Percentiles rank a stretch among this genome's conserved stretches.
phyloP scores from a whole-genome alignment of 2,888 invertebrate species.

The Synanthedon formicaeformis region DNA sequence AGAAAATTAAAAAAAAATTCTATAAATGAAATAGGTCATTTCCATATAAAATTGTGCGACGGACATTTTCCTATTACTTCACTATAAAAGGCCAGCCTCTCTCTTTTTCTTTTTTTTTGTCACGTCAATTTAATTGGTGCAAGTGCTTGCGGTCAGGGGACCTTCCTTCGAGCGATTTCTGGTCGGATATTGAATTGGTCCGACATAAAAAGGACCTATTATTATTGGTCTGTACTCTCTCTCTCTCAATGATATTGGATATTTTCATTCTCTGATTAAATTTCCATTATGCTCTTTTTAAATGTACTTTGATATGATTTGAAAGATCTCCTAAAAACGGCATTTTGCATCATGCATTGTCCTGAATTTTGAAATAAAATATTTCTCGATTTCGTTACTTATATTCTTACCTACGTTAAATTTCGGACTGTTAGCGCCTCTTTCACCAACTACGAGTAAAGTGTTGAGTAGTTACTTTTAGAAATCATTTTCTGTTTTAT shows the following conservation, averaged over 20 bases:
- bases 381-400: too few relatives aligned
- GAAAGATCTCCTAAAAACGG: too few relatives aligned
- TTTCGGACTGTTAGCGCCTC: too few relatives aligned
- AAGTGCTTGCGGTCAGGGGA: conserved; percentile 5
- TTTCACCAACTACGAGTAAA: too few relatives aligned
- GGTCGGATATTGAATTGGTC: conserved; percentile 7
- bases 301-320: background rate
- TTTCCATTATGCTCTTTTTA: background rate
- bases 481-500: too few relatives aligned
- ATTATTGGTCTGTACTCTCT: conserved; percentile 1
- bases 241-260: background rate
- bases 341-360: too few relatives aligned
- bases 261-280: background rate
- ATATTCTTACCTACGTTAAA: too few relatives aligned
- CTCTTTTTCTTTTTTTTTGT: conserved; percentile 5
- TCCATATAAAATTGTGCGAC: conserved; percentile 8
- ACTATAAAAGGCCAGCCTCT: conserved; percentile 6
- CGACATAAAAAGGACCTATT: conserved; percentile 1
- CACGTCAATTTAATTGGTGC: conserved; percentile 11
- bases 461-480: too few relatives aligned
- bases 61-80: conserved; percentile 9
- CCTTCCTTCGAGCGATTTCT: conserved; percentile 5
- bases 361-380: too few relatives aligned
- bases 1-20: too few relatives aligned
- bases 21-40: background rate